A percentile compares a stretch with the other conserved stretches of the same genome.
Evolutionary conservation across 2,113 vertebrate species (phyloP).

Genomic region (Halcyon malimbica): DNA sequence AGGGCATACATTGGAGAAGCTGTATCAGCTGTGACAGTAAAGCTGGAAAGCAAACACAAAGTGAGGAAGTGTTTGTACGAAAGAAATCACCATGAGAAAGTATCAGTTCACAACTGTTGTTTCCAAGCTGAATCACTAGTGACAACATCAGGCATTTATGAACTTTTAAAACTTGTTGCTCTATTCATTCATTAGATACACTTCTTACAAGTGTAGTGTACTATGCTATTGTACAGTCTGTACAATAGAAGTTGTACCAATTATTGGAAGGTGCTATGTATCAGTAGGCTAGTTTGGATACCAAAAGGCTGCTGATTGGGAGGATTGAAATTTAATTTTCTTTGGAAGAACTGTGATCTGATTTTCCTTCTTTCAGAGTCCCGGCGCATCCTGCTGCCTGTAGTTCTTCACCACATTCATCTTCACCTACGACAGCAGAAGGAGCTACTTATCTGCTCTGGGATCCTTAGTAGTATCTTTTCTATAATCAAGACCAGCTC

Average conservation of each 20-base stretch:
- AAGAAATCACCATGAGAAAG: background rate
- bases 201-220: background rate
- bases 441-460: slow-evolving; percentile 96
- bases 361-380: slow-evolving; percentile 84
- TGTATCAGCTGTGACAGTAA: background rate
- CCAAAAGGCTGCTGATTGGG: background rate
- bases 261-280: background rate
- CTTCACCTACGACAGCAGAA: slow-evolving; percentile 97
- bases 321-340: background rate
- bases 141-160: background rate
- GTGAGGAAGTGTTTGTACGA: too few relatives aligned
- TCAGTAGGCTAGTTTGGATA: background rate
- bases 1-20: background rate
- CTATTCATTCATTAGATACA: background rate
- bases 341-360: background rate
- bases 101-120: background rate
- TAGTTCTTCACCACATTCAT: slow-evolving; percentile 97
- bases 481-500: slow-evolving; percentile 91
- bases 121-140: background rate
- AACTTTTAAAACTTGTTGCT: background rate
- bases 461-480: slow-evolving; percentile 97
- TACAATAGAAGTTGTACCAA: background rate
- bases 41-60: background rate
- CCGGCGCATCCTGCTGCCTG: slow-evolving; percentile 92
- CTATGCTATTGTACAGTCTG: background rate